Conservation (phyloP, 2,888 invertebrate species). For the Polyommatus icarus region DNA sequence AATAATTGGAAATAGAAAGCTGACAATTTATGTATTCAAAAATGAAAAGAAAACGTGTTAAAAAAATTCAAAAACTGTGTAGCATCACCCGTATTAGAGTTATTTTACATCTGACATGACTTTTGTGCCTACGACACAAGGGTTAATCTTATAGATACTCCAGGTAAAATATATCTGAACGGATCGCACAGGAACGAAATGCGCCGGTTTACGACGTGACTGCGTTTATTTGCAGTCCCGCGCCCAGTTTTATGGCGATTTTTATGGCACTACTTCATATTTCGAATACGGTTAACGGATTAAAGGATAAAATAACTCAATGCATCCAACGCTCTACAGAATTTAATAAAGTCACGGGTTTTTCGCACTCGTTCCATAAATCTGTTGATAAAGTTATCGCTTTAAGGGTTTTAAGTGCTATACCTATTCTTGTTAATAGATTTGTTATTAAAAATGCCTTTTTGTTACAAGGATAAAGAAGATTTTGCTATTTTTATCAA, state of each 20-base stretch:
- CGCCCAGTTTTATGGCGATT: conserved; percentile 67
- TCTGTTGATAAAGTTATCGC: background rate
- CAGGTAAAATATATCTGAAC: background rate
- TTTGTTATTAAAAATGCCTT: background rate
- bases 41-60: background rate
- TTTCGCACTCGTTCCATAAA: background rate
- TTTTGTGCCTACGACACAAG: background rate
- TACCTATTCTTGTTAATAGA: background rate
- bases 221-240: conserved; percentile 66
- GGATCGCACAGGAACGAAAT: background rate
- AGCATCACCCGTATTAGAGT: background rate
- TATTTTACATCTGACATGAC: background rate
- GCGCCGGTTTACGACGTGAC: conserved; percentile 63
- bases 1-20: background rate
- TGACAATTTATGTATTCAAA: background rate
- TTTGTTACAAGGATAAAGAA: background rate
- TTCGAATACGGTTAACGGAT: conserved; percentile 63
- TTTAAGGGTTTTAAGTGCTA: background rate
- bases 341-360: conserved; percentile 20
- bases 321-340: conserved; percentile 32
- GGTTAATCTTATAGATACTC: background rate
- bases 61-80: background rate
- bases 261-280: conserved; percentile 72
- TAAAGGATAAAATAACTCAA: conserved; percentile 54
- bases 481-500: background rate